Percentiles rank a stretch among this genome's conserved stretches.
phyloP scores from a whole-genome alignment of 1,140 invertebrate genomes.

The Meloidogyne exigua region DNA sequence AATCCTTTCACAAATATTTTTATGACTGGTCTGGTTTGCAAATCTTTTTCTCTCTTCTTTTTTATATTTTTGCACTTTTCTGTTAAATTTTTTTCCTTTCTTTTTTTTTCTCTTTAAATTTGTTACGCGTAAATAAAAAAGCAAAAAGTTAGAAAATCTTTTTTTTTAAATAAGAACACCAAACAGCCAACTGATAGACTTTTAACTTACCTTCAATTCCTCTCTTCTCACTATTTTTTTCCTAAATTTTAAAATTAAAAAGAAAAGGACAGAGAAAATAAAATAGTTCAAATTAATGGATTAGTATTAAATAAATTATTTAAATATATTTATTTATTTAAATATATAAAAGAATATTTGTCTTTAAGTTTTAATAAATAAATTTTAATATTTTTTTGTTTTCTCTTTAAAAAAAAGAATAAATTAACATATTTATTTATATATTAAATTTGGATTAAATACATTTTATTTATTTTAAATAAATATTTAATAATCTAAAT shows the following conservation, averaged over 20 bases:
- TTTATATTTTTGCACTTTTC: neutral
- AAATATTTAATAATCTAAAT: no score
- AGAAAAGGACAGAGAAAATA: neutral
- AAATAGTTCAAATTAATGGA: neutral
- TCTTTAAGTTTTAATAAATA: no score
- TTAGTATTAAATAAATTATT: neutral
- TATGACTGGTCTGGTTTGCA: neutral
- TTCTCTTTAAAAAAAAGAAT: no score
- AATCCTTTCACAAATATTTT: no score
- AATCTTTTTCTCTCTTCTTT: slow-evolving; percentile 4
- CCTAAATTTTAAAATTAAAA: neutral
- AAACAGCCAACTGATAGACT: neutral
- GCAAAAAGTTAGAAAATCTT: neutral
- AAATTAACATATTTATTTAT: no score
- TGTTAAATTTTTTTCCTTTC: neutral
- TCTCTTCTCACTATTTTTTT: neutral
- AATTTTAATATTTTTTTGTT: no score
- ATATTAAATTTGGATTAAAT: no score
- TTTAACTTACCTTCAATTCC: no score
- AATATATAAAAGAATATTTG: no score
- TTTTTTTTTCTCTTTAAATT: slow-evolving; percentile 1
- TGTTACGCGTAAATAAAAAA: neutral
- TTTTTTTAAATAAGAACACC: neutral
- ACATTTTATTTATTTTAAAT: no score
- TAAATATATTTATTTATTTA: no score